Evolutionary conservation across 2,888 invertebrate species (phyloP), one percentile per base, ranked within the genome.

Genomic region (Drosophila seclusa): DNA sequence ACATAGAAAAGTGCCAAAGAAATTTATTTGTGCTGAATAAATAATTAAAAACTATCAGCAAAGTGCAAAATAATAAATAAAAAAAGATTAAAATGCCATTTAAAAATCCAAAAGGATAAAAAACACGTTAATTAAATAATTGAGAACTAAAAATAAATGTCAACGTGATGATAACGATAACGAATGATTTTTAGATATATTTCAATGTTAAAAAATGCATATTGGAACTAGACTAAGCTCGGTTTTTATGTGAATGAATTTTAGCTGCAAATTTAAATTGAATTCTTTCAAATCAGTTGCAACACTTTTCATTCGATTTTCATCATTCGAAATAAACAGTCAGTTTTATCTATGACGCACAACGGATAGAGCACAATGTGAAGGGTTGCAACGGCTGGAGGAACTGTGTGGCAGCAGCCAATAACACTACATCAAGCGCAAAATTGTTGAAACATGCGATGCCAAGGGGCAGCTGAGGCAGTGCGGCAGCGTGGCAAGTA

Each of bases 381-480:
- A 27, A 38, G 40, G 63, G 45, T 24, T 45, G 45, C 24, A 45
- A 45, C 55, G 63, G 18, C n/a, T 4, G 18, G n/a, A n/a, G 36
- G 24, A 27, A 34, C 3, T 24, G 53, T 68, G 87, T 77, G 75
- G 76, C 61, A 63, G 68, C 61, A 64, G 29, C 50, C 27, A 69
- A 45, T 62, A 67, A 68, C 68, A 69, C 69, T 68, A 76, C 68
- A 70, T 79, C 90, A 84, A 84, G 76, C 67, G 65, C 63, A 86
- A 90, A 80, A 62, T 74, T 80, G 69, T 83, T 87, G 74, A 71
- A 90, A 62, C 70, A 77, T 62, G 73, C 80, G 67, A 64, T 73
- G 87, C 71, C 21, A 8, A 59, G 69, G 40, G 65, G 58, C 52
- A 63, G 34, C n/a, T 49, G 72, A 50, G 11, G n/a, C 38, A 29